Percentiles rank a stretch among this genome's conserved stretches.
phyloP scores from a whole-genome alignment of 2,113 vertebrate genomes.

The Meriones unguiculatus region DNA sequence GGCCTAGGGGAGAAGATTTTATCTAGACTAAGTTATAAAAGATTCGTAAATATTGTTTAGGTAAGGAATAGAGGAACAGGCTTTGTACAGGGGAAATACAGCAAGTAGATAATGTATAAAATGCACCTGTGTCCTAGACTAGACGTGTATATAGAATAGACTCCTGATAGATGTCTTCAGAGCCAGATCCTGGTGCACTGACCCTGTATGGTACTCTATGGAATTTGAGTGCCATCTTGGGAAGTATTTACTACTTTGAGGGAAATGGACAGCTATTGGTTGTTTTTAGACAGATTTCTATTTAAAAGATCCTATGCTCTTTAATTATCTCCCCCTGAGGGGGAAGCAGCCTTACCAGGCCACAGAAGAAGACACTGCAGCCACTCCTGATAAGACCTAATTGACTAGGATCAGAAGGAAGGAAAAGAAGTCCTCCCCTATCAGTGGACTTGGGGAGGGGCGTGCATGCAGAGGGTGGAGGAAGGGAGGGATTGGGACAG shows the following conservation, averaged over 20 bases:
- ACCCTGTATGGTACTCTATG: rapidly evolving
- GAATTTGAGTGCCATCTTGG: not conserved
- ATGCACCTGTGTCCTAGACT: not conserved
- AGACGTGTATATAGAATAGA: not conserved
- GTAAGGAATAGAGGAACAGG: not conserved
- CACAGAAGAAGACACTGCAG: too few relatives aligned
- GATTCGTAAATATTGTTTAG: not conserved
- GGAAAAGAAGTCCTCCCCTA: too few relatives aligned
- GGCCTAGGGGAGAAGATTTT: not conserved
- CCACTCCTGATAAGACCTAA: too few relatives aligned
- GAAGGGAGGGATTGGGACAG: too few relatives aligned
- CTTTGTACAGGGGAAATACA: not conserved
- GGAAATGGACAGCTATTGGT: not conserved
- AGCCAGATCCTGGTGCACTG: not conserved
- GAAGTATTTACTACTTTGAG: not conserved
- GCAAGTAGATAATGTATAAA: not conserved
- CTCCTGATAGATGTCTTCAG: not conserved
- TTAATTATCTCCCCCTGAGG: too few relatives aligned
- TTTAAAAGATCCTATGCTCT: not conserved
- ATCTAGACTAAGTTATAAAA: not conserved
- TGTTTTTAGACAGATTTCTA: not conserved
- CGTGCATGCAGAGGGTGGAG: too few relatives aligned
- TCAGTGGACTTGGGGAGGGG: too few relatives aligned
- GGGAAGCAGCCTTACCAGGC: too few relatives aligned
- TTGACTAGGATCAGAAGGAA: too few relatives aligned